These are phyloP conservation scores for Chelmon rostratus DNA, from an alignment of 2,797 vertebrate genomes.

Conservation along the genomic window DNA sequence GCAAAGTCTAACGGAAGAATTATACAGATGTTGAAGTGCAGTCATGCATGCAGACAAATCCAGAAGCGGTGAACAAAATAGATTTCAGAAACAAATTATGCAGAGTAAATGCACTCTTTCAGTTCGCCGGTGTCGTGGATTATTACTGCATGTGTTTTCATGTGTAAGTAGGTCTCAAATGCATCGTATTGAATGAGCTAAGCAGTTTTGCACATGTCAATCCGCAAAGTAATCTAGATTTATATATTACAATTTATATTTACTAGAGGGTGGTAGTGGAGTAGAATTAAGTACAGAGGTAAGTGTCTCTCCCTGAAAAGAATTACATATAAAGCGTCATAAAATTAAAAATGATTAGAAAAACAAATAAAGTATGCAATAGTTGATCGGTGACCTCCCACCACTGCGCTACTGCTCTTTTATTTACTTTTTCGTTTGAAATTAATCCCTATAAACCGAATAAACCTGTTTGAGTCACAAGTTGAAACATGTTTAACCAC, in stretches of 20 bases:
- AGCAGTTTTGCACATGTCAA: neutral
- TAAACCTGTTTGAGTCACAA: neutral
- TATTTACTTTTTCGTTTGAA: neutral
- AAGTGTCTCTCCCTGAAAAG: too few relatives aligned
- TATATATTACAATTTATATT: neutral
- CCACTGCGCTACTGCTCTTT: neutral
- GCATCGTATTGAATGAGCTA: neutral
- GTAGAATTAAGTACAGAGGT: neutral
- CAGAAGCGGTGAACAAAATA: neutral
- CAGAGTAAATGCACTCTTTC: neutral
- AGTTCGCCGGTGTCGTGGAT: neutral
- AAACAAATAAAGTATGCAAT: neutral
- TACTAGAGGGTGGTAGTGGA: too few relatives aligned
- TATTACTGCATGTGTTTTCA: neutral
- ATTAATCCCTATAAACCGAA: neutral
- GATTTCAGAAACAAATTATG: too few relatives aligned
- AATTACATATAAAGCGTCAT: neutral
- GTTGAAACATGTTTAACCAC: neutral
- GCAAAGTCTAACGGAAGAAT: too few relatives aligned
- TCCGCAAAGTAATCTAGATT: neutral
- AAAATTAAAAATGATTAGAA: neutral
- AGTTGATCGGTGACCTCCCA: neutral
- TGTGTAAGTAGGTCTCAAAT: neutral
- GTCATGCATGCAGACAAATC: neutral
- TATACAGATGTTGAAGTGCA: neutral